Evolutionary conservation across 2,888 invertebrate species (phyloP), one percentile per base, ranked within the genome.

Genomic region (Drosophila buzzatii): DNA sequence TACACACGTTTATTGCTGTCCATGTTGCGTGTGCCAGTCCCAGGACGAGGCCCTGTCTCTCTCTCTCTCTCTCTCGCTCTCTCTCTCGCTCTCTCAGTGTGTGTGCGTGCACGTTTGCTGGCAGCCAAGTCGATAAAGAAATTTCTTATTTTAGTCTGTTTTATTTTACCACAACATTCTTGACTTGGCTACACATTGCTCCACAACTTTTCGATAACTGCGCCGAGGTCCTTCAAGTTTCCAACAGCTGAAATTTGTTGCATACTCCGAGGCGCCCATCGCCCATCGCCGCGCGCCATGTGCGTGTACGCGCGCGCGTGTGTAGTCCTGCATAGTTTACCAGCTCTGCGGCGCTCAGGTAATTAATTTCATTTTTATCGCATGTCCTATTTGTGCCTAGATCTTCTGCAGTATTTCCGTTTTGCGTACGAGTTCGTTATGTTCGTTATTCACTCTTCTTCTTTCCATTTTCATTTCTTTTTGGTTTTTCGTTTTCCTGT

Each of bases 281-380:
- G 31, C 52, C 42, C 18, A 12, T 37, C 42, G 31, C 39, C 39
- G 3, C 35, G 23, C 12, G 49, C 9, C 18, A 4, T 55, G 56
- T 59, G 60, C 16, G 56, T 14, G 56, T 16, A 31, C 31, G 44
- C 10, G 33, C 2, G 42, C 44, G 57, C 27, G 37, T 27, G 45
- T 27, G 27, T 49, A n/a, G 39, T 51, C 44, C 41, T 55, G 20
- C 52, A 52, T 64, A 63, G 62, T 27, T 64, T 47, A 55, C 60
- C 53, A 52, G 39, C 52, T 52, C 71, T 64, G 55, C 35, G 63
- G 59, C 70, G 41, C 66, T 63, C 53, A 47, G 71, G 90, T 83
- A 85, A 85, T 88, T 85, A 89, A 89, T 85, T 85, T 83, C 68
- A 52, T 82, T 85, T 90, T 90, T 77, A 90, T 90, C 73, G 77